Evolutionary conservation across 2,888 invertebrate species (phyloP).

Genomic region (Cryptus armator): DNA sequence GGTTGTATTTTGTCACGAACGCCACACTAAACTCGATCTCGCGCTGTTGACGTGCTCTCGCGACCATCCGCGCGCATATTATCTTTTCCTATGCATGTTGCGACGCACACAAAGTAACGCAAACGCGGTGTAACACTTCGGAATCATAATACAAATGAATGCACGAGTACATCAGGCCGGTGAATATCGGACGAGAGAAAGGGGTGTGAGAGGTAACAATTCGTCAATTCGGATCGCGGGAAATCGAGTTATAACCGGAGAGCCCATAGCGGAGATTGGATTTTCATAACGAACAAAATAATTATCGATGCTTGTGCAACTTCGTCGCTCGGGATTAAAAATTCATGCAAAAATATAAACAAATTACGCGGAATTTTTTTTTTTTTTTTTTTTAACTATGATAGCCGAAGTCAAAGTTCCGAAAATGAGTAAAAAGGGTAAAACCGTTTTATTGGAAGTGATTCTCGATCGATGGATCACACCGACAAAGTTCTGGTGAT

Average conservation of each 20-base stretch:
- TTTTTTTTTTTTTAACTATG: no score
- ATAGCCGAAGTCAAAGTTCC: no score
- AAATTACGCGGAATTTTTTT: no score
- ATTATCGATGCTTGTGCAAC: conserved; percentile 27
- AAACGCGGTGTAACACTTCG: conserved; percentile 32
- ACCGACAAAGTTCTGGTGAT: no score
- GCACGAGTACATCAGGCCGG: conserved; percentile 47
- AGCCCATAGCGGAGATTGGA: conserved; percentile 48
- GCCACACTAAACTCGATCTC: conserved; percentile 31
- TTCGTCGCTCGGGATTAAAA: neutral
- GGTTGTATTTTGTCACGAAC: conserved; percentile 34
- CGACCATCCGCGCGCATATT: conserved; percentile 31
- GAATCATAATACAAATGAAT: conserved; percentile 43
- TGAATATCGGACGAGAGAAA: conserved; percentile 34
- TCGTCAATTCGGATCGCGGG: conserved; percentile 19
- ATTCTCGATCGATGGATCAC: no score
- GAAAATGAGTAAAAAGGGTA: no score
- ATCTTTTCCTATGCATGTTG: conserved; percentile 45
- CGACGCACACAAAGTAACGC: conserved; percentile 26
- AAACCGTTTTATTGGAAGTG: no score
- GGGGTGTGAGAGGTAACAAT: neutral
- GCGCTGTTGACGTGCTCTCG: conserved; percentile 22
- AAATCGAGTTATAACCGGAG: conserved; percentile 19
- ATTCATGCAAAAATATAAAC: neutral
- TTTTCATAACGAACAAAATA: conserved; percentile 57